Percentiles rank a stretch among this genome's conserved stretches.
These are phyloP conservation scores for Myanophis thanlyinensis DNA, from an alignment of 2,113 vertebrate species.

Conservation along the genomic window DNA sequence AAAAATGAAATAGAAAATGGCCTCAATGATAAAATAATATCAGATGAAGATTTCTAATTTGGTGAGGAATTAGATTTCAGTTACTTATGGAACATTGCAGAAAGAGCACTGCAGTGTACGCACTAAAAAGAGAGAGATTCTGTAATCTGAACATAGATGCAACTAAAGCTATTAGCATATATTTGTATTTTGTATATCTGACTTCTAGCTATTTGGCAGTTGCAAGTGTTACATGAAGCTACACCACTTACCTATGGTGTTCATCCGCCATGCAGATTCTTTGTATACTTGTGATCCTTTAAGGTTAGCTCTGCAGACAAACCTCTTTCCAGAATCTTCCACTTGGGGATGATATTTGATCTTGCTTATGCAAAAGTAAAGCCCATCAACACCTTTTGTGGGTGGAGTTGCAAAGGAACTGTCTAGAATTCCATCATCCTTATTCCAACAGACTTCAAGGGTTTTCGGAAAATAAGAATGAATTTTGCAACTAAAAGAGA, in stretches of 20 bases:
- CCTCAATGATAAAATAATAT: background rate
- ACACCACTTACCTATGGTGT: constrained; percentile 5
- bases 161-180: background rate
- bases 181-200: background rate
- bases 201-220: background rate
- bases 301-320: constrained; percentile 19
- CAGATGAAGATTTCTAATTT: too few species aligned
- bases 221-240: background rate
- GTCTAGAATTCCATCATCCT: background rate
- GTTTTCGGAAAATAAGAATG: constrained; percentile 16
- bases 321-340: background rate
- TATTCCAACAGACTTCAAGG: background rate
- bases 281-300: background rate
- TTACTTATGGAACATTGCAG: background rate
- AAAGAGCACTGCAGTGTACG: background rate
- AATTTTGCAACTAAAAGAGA: constrained; percentile 15
- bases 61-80: background rate
- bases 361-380: constrained; percentile 1
- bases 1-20: background rate
- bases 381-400: background rate
- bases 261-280: background rate
- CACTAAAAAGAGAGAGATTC: background rate
- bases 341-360: background rate
- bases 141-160: background rate
- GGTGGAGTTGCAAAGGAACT: background rate